Evolutionary conservation across 2,113 vertebrate species (phyloP).

Genomic region (Neomonachus schauinslandi): DNA sequence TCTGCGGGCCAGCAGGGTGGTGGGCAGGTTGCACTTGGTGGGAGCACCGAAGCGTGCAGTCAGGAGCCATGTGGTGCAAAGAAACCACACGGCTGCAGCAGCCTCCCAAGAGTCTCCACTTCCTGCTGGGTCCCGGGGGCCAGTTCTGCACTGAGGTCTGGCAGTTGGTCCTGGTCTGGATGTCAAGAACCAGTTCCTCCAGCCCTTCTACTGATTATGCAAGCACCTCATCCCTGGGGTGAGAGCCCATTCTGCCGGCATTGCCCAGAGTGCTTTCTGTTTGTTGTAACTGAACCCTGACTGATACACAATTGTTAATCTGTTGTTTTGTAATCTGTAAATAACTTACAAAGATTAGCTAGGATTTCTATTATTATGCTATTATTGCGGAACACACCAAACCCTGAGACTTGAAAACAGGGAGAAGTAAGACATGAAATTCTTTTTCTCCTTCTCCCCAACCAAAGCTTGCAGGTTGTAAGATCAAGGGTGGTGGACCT

Average conservation of each 20-base stretch:
- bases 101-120: not conserved
- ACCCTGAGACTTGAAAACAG: not conserved
- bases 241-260: not conserved
- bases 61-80: not conserved
- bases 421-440: not conserved
- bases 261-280: not conserved
- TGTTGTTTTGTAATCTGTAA: not conserved
- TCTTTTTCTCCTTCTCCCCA: not conserved
- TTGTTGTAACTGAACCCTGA: not conserved
- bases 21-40: not conserved
- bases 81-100: not conserved
- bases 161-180: not conserved
- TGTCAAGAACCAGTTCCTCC: not conserved
- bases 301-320: not conserved
- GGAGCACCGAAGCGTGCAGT: not conserved
- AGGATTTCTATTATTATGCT: not conserved
- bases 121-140: not conserved
- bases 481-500: not conserved
- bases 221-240: not conserved
- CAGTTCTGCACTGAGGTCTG: not conserved
- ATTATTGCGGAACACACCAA: not conserved
- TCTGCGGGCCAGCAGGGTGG: not conserved
- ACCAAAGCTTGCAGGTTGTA: not conserved
- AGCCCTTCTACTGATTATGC: not conserved
- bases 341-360: not conserved